Conservation (phyloP, 2,113 vertebrate species). For the Varanus komodoensis region DNA sequence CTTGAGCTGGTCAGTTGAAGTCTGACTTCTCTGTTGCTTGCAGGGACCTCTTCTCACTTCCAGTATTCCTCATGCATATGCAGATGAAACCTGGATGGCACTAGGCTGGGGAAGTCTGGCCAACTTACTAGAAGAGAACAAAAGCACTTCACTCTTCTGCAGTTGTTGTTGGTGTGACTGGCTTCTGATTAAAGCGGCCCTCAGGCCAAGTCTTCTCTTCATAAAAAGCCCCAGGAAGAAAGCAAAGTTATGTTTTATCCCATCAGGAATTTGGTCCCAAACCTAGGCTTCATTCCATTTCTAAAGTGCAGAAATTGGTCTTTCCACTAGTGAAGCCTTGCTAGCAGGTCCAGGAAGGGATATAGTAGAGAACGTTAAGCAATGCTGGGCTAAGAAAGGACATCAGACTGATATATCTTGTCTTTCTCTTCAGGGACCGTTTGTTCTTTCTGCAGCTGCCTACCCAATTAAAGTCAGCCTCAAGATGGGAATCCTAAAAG, state of each 20-base stretch:
- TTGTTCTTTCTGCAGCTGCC: not conserved
- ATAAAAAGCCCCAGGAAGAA: not conserved
- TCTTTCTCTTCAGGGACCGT: not conserved
- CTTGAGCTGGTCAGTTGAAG: too few species aligned
- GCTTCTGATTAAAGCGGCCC: too few species aligned
- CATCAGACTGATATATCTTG: rapidly evolving
- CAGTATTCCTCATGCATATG: too few species aligned
- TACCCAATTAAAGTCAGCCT: rapidly evolving
- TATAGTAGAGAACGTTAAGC: not conserved
- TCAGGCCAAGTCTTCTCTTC: not conserved
- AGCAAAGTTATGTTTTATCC: not conserved
- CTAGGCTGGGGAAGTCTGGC: too few species aligned
- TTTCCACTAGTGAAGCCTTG: not conserved
- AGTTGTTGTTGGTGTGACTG: too few species aligned
- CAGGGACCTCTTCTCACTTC: too few species aligned
- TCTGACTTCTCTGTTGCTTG: too few species aligned
- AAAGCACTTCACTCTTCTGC: too few species aligned
- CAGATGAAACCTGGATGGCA: not conserved
- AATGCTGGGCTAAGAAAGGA: not conserved
- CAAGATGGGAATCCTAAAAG: constrained; percentile 64
- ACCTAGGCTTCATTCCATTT: not conserved
- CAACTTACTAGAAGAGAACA: too few species aligned
- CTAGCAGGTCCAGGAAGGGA: not conserved
- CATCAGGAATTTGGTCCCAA: not conserved
- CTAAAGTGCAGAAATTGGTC: not conserved